Conservation (phyloP, 2,113 vertebrate species). For the Numida meleagris region DNA sequence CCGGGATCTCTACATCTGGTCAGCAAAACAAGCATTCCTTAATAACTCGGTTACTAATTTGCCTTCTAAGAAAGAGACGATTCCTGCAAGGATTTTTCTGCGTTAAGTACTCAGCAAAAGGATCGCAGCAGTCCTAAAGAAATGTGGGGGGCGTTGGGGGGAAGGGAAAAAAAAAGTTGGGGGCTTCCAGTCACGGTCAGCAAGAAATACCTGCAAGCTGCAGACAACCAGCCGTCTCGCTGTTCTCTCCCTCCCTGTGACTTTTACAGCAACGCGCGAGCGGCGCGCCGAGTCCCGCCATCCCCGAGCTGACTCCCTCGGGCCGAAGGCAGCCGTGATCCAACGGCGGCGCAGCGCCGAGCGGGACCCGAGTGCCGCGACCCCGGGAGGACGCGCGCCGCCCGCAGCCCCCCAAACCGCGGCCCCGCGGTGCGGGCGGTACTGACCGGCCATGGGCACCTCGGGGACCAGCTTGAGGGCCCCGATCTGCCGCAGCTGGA, state of each 20-base stretch:
- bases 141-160: no score
- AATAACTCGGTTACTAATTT: accelerated
- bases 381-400: no score
- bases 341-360: no score
- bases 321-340: no score
- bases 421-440: background rate
- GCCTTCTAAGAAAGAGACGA: no score
- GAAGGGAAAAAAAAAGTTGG: no score
- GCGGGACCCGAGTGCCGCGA: no score
- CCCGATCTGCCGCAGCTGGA: slow-evolving; percentile 89
- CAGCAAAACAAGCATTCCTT: background rate
- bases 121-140: accelerated
- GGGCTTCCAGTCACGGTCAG: background rate
- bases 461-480: slow-evolving; percentile 87
- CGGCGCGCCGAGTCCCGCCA: no score
- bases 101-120: accelerated
- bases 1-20: accelerated
- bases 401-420: no score
- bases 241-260: no score
- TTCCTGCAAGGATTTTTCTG: accelerated
- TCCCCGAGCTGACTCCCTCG: no score
- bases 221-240: background rate
- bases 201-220: background rate
- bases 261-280: no score
- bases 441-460: slow-evolving; percentile 88